Evolutionary conservation across 2,888 invertebrate species (phyloP), one percentile per base, ranked within the genome.

Genomic region (Dryomyza anilis): DNA sequence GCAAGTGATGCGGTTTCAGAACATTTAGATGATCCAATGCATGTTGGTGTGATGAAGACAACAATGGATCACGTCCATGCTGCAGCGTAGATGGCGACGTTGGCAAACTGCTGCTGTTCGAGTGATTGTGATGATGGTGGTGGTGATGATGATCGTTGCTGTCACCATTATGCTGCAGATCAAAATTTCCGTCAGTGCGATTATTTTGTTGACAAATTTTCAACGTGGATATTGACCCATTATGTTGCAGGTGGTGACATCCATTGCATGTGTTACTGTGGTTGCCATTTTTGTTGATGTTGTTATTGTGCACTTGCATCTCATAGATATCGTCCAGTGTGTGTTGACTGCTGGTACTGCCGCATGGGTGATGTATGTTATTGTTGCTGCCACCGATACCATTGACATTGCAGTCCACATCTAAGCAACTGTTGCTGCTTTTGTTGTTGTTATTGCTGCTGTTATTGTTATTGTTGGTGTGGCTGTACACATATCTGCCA

Each of bases 21-120:
- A 63, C 63, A 58, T 71, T 69, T 39, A 71, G 58, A 56, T 56
- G 67, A 43, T 70, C 70, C 33, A 71, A 50, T 19, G 64, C 45
- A 45, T 72, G 73, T 63, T 74, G 76, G 69, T 79, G 81, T 6
- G 82, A 80, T 50, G 81, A 79, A 14, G 81, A 79, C 7, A 83
- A 73, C 19, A 83, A 64, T 2, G 83, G 80, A 76, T 82, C 83
- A 63, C 79, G 75, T 10, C 75, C 72, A 53, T 72, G 72, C 48
- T 72, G 71, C 48, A 72, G 67, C 43, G 70, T 67, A 8, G 70
- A 67, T 3, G 71, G 69, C 12, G 72, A 70, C 14, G 70, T 70
- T 50, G 72, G 64, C 29, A 71, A 67, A 57, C 69, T 69, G 57
- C 65, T 68, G 58, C 60, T 65, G 56, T 46, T 55, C 36, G 66